Base-by-base conservation (phyloP, 1,140 invertebrate species). In the Drosophila rufa region DNA sequence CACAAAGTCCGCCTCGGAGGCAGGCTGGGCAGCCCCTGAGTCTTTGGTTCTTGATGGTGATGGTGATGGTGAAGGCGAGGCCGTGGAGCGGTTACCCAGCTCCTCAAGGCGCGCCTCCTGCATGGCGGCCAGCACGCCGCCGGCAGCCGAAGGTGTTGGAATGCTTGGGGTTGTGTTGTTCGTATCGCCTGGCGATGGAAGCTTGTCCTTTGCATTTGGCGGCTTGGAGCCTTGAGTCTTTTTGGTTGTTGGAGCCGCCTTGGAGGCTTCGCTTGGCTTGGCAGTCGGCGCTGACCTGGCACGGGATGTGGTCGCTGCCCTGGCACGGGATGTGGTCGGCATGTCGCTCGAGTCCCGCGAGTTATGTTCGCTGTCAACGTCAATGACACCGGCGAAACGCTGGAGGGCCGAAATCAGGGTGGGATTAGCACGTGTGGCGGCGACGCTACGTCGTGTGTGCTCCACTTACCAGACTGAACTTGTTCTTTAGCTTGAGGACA, bases 391-490 rank as follows among this genome's bases (percentile, higher is more conserved):
- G 7, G 2, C 4, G 14, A 7, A 4, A 11, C 25, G 0, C 61
- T 48, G 17, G 2, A 11, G 4, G 27, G 6, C 25, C 17, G 36
- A 33, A 30, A 33, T 33, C 4, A 45, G 9, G 27, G 19, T 3
- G 2, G 11, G 15, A 55, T 65, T 60, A 43, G 11, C 17, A 60
- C 1, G 11, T 22, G 15, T 27, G 12, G 12, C n/a, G 2, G 38
- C 4, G n/a, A 19, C 0, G 9, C n/a, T 25, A 25, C 22, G 3
- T 25, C 3, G 22, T 25, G 15, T 15, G 14, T 25, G 2, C 2
- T 42, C 4, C 25, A 60, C 83, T 60, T 79, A 85, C 82, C 50
- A 50, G 9, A 8, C 27, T 19, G 11, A 82, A 86, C 25, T 65
- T 87, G 0, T n/a, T 2, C 48, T 79, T 82, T 0, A 86, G 9